Conservation (phyloP, 2,888 invertebrate genomes). For the Drosophila picticornis region DNA sequence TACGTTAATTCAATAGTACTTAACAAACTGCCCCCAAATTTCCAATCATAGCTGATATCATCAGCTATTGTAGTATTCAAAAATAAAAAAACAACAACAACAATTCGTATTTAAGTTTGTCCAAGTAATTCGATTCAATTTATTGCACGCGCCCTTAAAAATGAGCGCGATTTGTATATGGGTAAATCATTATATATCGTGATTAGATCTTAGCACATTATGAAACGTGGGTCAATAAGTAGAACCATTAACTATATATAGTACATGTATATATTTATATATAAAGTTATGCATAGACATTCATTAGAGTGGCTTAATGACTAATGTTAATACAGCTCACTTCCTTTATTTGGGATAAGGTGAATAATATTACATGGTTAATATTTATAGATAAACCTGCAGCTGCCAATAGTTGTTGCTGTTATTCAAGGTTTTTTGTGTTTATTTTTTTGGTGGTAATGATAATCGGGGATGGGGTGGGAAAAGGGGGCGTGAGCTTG, state of each 20-base stretch:
- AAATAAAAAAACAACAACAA: background rate
- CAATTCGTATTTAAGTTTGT: background rate
- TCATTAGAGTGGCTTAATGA: constrained; percentile 2
- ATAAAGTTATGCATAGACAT: constrained; percentile 1
- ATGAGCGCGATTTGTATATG: constrained; percentile 16
- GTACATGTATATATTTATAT: constrained; percentile 5
- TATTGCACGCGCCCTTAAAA: constrained; percentile 15
- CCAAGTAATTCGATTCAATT: constrained; percentile 7
- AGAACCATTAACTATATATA: constrained; percentile 29
- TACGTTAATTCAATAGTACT: background rate
- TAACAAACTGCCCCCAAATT: background rate
- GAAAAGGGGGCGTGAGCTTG: constrained; percentile 9
- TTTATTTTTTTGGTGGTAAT: constrained; percentile 1
- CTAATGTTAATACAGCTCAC: constrained; percentile 39
- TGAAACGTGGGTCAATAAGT: constrained; percentile 18
- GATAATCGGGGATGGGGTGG: background rate
- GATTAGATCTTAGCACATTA: constrained; percentile 28
- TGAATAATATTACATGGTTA: background rate
- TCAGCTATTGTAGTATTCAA: background rate
- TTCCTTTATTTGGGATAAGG: background rate
- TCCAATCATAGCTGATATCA: background rate
- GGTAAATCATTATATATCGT: background rate
- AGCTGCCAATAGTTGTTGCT: constrained; percentile 34
- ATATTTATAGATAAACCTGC: background rate
- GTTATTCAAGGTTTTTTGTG: background rate